phyloP scores from a whole-genome alignment of 2,797 vertebrate genomes.

The Morus bassanus region DNA sequence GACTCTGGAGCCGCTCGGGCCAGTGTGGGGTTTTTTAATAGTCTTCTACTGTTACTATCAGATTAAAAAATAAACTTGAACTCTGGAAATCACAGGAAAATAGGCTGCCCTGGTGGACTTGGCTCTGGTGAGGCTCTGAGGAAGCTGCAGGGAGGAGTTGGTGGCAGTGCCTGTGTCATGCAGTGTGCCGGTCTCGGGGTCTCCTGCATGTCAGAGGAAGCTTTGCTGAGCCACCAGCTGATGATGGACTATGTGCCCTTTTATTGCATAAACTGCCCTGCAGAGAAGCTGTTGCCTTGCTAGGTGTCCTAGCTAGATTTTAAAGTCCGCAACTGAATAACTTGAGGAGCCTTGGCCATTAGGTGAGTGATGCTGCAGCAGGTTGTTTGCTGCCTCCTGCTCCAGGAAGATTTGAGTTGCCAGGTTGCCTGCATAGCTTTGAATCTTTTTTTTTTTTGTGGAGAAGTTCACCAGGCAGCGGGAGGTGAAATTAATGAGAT shows the following conservation, averaged over 20 bases:
- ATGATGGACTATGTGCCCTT: not conserved
- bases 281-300: not conserved
- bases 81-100: constrained; percentile 37
- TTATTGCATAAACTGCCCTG: not conserved
- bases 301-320: not conserved
- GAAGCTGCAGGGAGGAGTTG: not conserved
- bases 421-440: not conserved
- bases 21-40: constrained; percentile 35
- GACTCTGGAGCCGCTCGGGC: constrained; percentile 15
- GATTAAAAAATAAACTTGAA: constrained; percentile 46
- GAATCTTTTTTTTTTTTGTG: not conserved
- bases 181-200: fast-evolving
- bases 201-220: not conserved
- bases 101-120: not conserved
- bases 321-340: not conserved
- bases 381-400: not conserved
- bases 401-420: not conserved
- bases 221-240: not conserved
- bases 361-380: not conserved
- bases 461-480: not conserved
- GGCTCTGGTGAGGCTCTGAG: not conserved
- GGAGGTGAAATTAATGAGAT: constrained; percentile 60
- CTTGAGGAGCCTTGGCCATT: not conserved
- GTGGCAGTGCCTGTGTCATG: fast-evolving
- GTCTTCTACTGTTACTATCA: constrained; percentile 43